A percentile compares a stretch with the other conserved stretches of the same genome.
phyloP scores from a whole-genome alignment of 2,797 vertebrate genomes.

The Orestias chungarensis region DNA sequence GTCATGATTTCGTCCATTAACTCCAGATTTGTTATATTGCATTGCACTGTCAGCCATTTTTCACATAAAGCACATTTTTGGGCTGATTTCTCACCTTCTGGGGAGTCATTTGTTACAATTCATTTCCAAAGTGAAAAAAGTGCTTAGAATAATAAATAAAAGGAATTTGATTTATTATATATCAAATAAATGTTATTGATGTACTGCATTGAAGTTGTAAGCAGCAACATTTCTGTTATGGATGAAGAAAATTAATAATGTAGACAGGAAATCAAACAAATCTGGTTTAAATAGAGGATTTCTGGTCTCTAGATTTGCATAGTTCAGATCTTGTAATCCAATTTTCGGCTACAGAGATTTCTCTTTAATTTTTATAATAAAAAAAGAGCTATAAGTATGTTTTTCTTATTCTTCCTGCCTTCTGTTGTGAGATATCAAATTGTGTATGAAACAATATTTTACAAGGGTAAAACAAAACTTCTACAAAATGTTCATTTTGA shows the following conservation, averaged over 20 bases:
- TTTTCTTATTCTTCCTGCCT: too few species aligned
- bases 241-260: neutral
- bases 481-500: neutral
- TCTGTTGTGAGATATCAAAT: neutral
- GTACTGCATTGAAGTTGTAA: constrained; percentile 4
- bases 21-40: constrained; percentile 24
- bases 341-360: neutral
- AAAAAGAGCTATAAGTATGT: neutral
- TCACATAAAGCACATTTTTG: constrained; percentile 28
- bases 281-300: neutral
- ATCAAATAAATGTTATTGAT: constrained; percentile 1
- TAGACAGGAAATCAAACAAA: neutral
- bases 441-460: neutral
- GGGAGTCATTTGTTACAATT: constrained; percentile 44
- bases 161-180: constrained; percentile 9
- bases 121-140: constrained; percentile 23
- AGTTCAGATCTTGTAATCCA: neutral
- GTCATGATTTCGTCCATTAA: constrained; percentile 44
- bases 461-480: neutral
- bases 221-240: constrained; percentile 2
- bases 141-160: constrained; percentile 15
- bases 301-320: neutral
- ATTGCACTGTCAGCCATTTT: constrained; percentile 18
- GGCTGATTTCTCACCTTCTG: constrained; percentile 44
- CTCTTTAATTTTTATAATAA: neutral